Conservation (phyloP, 2,888 invertebrate genomes). For the Artemia sp. region DNA sequence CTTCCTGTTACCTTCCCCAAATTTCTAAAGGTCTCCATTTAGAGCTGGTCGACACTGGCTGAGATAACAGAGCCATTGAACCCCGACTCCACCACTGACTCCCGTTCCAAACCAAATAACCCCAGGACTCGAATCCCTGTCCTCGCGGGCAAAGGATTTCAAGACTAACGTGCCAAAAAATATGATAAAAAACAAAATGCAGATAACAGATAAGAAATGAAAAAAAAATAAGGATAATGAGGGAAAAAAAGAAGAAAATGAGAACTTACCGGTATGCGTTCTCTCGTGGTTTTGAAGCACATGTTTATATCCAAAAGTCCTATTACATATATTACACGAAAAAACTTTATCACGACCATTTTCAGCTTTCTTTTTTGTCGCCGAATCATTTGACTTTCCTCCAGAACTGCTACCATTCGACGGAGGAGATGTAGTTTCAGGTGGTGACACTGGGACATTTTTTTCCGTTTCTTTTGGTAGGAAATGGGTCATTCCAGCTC, state of each 20-base stretch:
- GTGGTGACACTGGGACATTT: conserved; percentile 19
- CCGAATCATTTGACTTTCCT: conserved; percentile 28
- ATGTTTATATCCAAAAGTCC: conserved; percentile 83
- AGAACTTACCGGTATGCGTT: conserved; percentile 52
- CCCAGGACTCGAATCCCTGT: no score
- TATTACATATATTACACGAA: conserved; percentile 68
- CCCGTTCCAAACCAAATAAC: no score
- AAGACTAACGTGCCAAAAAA: no score
- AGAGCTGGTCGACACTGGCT: no score
- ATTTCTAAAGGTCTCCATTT: no score
- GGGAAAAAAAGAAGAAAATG: not conserved
- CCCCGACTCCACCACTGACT: no score
- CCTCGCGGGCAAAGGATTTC: no score
- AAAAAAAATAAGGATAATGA: not conserved
- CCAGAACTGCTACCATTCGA: conserved; percentile 31
- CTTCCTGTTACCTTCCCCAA: no score
- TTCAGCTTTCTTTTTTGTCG: conserved; percentile 8
- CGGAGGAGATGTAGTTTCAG: conserved; percentile 23
- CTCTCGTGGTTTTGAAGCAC: conserved; percentile 84
- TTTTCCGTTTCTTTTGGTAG: conserved; percentile 2
- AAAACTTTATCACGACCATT: conserved; percentile 54
- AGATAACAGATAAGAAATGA: not conserved
- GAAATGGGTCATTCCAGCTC: not conserved
- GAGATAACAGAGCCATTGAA: no score
- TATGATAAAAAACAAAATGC: not conserved